Evolutionary conservation across 2,113 vertebrate genomes (phyloP).

Genomic region (Onychostoma macrolepis): DNA sequence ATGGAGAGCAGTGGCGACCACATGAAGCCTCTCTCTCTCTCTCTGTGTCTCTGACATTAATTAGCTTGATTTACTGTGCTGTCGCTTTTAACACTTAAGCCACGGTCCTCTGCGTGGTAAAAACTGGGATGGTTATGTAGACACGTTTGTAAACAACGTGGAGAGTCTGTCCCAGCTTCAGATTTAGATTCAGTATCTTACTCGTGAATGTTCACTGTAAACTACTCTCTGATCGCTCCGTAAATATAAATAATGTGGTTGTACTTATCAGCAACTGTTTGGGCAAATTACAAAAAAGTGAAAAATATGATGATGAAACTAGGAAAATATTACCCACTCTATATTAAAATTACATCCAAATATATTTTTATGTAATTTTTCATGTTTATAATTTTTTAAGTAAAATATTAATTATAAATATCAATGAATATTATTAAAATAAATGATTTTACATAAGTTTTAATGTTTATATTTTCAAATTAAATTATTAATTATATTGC

Average conservation of each 20-base stretch:
- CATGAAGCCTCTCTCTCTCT: not conserved
- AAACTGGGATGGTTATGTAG: not conserved
- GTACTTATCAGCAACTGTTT: not conserved
- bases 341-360: no score
- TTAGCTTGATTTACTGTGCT: conserved; percentile 44
- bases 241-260: not conserved
- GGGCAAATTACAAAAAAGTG: not conserved
- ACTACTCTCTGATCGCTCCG: not conserved
- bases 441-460: no score
- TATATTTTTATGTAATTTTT: no score
- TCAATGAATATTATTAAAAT: no score
- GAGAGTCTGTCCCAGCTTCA: not conserved
- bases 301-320: not conserved
- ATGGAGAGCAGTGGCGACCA: conserved; percentile 10
- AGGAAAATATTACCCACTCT: not conserved
- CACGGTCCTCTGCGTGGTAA: not conserved
- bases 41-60: conserved; percentile 13
- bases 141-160: not conserved
- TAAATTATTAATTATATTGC: no score
- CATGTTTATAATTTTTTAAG: no score
- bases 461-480: no score
- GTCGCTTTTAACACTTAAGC: conserved; percentile 30
- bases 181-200: not conserved
- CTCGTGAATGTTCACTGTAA: not conserved
- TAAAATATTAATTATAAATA: no score